Conservation (phyloP, 1,140 invertebrate genomes). For the Heliconius congener region DNA sequence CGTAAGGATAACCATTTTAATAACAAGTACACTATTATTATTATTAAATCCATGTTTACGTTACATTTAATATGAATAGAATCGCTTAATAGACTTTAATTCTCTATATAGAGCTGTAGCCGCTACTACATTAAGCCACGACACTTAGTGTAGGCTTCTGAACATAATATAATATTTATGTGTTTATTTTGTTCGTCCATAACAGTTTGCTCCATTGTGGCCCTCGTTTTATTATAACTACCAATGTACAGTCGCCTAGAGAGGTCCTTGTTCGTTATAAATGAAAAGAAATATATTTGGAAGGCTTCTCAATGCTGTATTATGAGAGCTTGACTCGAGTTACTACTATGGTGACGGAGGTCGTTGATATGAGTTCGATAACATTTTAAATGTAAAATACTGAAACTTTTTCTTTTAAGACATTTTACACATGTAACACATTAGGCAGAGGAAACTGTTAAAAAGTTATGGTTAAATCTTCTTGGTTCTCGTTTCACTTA, state of each 20-base stretch:
- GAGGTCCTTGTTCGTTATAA: background rate
- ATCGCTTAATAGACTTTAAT: background rate
- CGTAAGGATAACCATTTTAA: background rate
- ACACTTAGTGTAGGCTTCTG: slow-evolving; percentile 22
- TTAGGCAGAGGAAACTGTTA: too few species aligned
- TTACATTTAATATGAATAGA: background rate
- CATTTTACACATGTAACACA: too few species aligned
- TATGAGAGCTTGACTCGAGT: background rate
- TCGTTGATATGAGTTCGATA: too few species aligned
- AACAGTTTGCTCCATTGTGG: slow-evolving; percentile 16
- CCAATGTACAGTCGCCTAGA: slow-evolving; percentile 15
- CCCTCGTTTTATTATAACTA: background rate
- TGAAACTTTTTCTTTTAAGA: too few species aligned
- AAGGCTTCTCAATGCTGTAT: background rate
- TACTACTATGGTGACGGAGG: too few species aligned
- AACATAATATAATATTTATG: slow-evolving; percentile 40
- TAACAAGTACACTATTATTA: background rate
- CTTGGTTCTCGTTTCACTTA: too few species aligned
- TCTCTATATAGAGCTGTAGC: background rate
- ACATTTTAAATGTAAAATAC: too few species aligned
- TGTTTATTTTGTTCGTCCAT: slow-evolving; percentile 35
- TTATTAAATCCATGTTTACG: background rate
- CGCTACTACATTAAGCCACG: slow-evolving; percentile 22
- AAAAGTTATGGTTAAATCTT: too few species aligned
- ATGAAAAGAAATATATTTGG: background rate